A percentile compares a stretch with the other conserved stretches of the same genome.
Evolutionary conservation across 2,797 vertebrate species (phyloP).

Genomic region (Coracias cyanogaster): DNA sequence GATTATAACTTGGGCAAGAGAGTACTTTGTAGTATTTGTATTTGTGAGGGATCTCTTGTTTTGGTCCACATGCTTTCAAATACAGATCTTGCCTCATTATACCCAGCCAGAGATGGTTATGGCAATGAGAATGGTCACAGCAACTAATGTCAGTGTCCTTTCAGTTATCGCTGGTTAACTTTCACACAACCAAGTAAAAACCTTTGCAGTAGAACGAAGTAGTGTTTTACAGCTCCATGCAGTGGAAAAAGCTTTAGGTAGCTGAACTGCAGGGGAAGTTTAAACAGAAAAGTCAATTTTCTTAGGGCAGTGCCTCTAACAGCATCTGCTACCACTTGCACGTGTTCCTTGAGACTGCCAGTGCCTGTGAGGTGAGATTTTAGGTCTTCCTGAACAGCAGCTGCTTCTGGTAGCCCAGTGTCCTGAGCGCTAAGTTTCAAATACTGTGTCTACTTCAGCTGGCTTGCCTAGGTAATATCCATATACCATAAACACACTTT

Average conservation of each 20-base stretch:
- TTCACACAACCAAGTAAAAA: neutral
- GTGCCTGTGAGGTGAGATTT: neutral
- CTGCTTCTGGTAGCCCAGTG: neutral
- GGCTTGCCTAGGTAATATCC: neutral
- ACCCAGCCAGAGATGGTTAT: neutral
- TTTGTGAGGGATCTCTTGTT: neutral
- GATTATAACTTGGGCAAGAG: neutral
- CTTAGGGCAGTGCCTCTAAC: neutral
- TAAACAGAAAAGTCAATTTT: neutral
- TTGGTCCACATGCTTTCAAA: neutral
- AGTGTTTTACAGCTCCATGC: neutral
- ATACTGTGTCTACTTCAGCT: neutral
- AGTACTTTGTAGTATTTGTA: neutral
- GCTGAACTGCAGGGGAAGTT: neutral
- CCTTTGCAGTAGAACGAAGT: neutral
- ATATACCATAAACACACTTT: neutral
- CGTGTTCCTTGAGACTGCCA: neutral
- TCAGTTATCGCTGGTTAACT: neutral
- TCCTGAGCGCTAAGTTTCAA: neutral
- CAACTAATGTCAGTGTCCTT: neutral
- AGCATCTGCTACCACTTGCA: neutral
- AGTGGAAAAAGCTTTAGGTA: neutral
- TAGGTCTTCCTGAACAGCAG: neutral
- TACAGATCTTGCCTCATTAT: neutral
- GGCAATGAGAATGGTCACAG: neutral